These are phyloP conservation scores for Sesamia nonagrioides DNA, from an alignment of 1,140 invertebrate species.

Conservation along the genomic window DNA sequence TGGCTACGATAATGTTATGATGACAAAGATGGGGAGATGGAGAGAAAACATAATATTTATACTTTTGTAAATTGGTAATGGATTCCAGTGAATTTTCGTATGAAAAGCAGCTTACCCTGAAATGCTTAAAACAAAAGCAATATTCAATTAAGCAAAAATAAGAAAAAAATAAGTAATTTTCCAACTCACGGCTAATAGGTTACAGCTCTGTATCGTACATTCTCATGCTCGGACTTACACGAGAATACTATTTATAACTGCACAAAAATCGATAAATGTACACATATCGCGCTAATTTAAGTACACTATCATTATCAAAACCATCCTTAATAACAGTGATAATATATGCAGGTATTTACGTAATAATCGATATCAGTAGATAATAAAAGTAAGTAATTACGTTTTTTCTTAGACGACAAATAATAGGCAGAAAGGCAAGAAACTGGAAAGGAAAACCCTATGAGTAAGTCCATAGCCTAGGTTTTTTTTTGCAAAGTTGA, in stretches of 20 bases:
- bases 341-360: slow-evolving; percentile 29
- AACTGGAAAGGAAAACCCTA: too few relatives aligned
- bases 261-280: slow-evolving; percentile 27
- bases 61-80: too few relatives aligned
- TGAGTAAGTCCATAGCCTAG: too few relatives aligned
- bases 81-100: neutral
- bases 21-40: too few relatives aligned
- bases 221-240: neutral
- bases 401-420: slow-evolving; percentile 23
- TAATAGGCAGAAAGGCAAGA: too few relatives aligned
- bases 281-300: slow-evolving; percentile 23
- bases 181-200: neutral
- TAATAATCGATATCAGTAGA: slow-evolving; percentile 22
- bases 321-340: slow-evolving; percentile 25
- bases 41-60: too few relatives aligned
- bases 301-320: slow-evolving; percentile 24
- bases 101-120: neutral
- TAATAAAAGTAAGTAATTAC: too few relatives aligned
- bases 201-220: neutral
- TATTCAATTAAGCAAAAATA: neutral
- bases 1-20: neutral
- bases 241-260: slow-evolving; percentile 23
- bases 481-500: too few relatives aligned
- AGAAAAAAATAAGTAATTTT: neutral
- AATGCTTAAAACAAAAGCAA: neutral